Base-by-base conservation (phyloP, 2,113 vertebrate species). In the Cheirogaleus medius region DNA sequence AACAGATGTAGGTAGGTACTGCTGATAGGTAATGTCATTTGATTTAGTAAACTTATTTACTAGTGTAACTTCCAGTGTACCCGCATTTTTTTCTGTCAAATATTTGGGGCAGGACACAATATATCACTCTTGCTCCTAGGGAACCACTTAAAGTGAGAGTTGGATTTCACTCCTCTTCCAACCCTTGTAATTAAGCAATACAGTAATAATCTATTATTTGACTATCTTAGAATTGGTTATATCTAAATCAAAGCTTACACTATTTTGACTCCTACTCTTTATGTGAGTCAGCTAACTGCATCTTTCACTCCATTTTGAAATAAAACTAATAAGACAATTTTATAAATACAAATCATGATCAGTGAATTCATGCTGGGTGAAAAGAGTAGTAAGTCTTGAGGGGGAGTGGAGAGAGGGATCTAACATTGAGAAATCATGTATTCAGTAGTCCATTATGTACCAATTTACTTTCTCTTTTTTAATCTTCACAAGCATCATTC, bases 381-480 rank as follows among this genome's bases (percentile, higher is more conserved):
- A 92, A 87, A 85, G 7, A 34, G 20, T n/a, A 84, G 83, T 3
- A 91, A 80, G 37, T 60, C 29, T 93, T 80, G 63, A 63, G 12
- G 29, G 47, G 5, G 10, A 54, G 27, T 42, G 12, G 27, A 12
- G 34, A 87, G 42, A 91, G n/a, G 20, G 21, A 58, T 3, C 29
- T 91, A 64, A 95, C n/a, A 63, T 0, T 60, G 32, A 91, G 64
- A 95, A 71, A 90, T 81, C 39, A 49, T 12, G n/a, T 56, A 71
- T 56, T 58, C 47, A 63, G 73, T 32, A 77, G 10, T 86, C 34
- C 63, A 91, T 52, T 54, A 63, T 14, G 58, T 63, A 90, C 32
- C 89, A 78, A 80, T 80, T 71, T 85, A 93, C 63, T 82, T 94
- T 92, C 81, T 90, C 52, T 80, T 95, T 80, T 95, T 91, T 56